Evolutionary conservation across 2,797 vertebrate species (phyloP), one percentile per base, ranked within the genome.

Genomic region (Cyprinodon diabolis): DNA sequence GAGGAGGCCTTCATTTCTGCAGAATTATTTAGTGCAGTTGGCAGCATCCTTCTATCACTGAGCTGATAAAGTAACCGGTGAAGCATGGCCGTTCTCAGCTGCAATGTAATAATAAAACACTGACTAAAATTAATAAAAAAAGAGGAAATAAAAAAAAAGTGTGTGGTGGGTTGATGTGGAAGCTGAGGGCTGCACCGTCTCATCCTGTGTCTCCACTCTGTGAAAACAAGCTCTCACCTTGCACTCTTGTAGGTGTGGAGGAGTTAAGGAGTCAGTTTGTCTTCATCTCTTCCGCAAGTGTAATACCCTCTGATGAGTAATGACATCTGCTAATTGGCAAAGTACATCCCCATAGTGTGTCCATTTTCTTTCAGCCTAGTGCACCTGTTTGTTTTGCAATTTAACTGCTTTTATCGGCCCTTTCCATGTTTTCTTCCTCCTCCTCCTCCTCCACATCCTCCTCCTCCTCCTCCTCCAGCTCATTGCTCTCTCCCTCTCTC

Each of bases 271-370:
- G 77, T 74, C 68, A 60, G 63, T 84, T 84, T 81, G 67, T 87
- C 76, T 70, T 72, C 67, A 47, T 75, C 60, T 60, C 23, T 84
- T 66, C 74, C 77, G 71, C 81, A 76, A 70, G 87, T 82, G 85
- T 74, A 83, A 81, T 77, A 72, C 66, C 60, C 47, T 82, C 67
- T 56, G 73, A 69, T 85, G 79, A 85, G 68, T 82, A 83, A 86
- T 54, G 84, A 88, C 90, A 92, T 90, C 90, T 94, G 89, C 78
- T 92, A 80, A 88, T 81, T 90, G 79, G 87, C 82, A 88, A 82
- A 84, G 85, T 84, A 65, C 68, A 70, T 23, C 15, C n/a, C 75
- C 60, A 65, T 54, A n/a, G 10, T 80, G 76, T 71, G 72, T 77
- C 69, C 57, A 21, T 52, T 60, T 57, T 85, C 80, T 69, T 74